Conservation (phyloP, 2,797 vertebrate species). For the Sparus aurata region DNA sequence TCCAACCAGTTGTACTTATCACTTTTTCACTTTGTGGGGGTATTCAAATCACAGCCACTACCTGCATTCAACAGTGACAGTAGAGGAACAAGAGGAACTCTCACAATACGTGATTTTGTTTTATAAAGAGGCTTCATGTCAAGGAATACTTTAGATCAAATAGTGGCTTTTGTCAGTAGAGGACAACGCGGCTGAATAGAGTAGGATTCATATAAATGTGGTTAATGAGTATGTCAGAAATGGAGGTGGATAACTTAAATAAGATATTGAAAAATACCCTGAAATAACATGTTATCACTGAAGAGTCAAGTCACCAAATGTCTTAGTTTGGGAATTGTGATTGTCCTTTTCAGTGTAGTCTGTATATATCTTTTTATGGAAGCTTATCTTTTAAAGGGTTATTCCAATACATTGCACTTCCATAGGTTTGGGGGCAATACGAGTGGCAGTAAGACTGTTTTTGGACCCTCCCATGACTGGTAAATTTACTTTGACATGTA, state of each 20-base stretch:
- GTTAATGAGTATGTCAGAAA: neutral
- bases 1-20: neutral
- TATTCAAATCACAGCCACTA: neutral
- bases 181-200: neutral
- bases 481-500: neutral
- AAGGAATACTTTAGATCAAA: neutral
- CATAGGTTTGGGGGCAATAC: no score
- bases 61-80: neutral
- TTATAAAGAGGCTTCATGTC: neutral
- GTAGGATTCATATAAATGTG: neutral
- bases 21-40: neutral
- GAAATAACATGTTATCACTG: neutral
- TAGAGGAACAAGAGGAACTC: neutral
- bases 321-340: neutral
- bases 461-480: no score
- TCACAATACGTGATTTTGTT: neutral
- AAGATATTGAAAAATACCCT: neutral
- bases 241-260: neutral
- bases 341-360: neutral
- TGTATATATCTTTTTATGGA: no score
- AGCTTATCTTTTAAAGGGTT: no score
- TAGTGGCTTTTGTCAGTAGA: neutral
- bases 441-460: no score
- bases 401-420: no score
- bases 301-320: neutral